Evolutionary conservation across 2,888 invertebrate species (phyloP).

Genomic region (Chrysotoxum bicinctum): DNA sequence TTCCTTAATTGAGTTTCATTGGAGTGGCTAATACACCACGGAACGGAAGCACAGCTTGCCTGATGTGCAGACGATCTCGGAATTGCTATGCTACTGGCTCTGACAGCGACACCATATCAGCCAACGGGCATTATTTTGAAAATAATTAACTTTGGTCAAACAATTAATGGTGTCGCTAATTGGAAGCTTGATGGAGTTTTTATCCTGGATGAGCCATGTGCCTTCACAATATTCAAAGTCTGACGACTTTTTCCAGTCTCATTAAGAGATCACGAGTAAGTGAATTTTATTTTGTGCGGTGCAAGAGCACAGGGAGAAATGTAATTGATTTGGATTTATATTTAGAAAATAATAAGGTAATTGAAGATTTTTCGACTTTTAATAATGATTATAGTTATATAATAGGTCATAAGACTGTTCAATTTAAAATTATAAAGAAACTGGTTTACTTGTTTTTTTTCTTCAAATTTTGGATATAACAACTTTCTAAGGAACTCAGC

Average conservation of each 20-base stretch:
- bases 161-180: constrained; percentile 67
- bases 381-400: too few relatives aligned
- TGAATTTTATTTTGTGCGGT: neutral
- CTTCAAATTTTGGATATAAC: too few relatives aligned
- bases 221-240: neutral
- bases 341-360: too few relatives aligned
- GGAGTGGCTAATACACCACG: constrained; percentile 61
- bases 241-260: neutral
- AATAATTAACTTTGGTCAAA: constrained; percentile 69
- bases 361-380: too few relatives aligned
- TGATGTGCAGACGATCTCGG: neutral
- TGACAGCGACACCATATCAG: constrained; percentile 7
- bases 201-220: constrained; percentile 31
- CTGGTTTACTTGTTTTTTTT: too few relatives aligned
- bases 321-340: too few relatives aligned
- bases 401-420: too few relatives aligned
- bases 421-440: too few relatives aligned
- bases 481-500: too few relatives aligned
- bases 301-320: neutral
- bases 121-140: constrained; percentile 59
- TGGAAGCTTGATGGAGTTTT: constrained; percentile 56
- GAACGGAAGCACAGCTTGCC: neutral
- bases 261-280: neutral
- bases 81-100: neutral
- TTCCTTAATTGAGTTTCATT: constrained; percentile 68